phyloP scores from a whole-genome alignment of 2,888 invertebrate species.

The Noctua fimbriata region DNA sequence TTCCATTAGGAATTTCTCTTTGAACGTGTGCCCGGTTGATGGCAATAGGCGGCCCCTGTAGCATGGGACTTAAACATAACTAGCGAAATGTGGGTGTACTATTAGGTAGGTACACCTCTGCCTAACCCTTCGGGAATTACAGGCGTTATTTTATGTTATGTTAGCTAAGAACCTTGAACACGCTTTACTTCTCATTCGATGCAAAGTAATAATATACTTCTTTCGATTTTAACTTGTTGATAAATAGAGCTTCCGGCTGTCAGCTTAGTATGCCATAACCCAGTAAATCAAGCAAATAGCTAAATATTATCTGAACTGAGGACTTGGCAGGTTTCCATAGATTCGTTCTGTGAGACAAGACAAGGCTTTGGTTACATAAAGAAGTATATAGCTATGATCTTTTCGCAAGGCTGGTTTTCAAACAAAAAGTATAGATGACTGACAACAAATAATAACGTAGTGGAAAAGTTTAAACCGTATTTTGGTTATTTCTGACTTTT shows the following conservation, averaged over 20 bases:
- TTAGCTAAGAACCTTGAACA: not conserved
- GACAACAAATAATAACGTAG: slow-evolving; percentile 30
- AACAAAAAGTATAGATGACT: slow-evolving; percentile 9
- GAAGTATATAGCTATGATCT: not conserved
- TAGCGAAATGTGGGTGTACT: too few species aligned
- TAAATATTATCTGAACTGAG: slow-evolving; percentile 33
- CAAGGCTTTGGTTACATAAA: slow-evolving; percentile 54
- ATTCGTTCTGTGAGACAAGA: slow-evolving; percentile 45
- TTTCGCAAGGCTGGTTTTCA: slow-evolving; percentile 11
- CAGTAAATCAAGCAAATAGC: slow-evolving; percentile 50
- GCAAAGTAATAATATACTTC: not conserved
- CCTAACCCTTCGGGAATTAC: too few species aligned
- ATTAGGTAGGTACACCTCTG: too few species aligned
- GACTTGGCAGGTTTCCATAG: slow-evolving; percentile 62
- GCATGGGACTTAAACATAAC: too few species aligned
- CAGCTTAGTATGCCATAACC: slow-evolving; percentile 16
- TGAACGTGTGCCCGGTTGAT: too few species aligned
- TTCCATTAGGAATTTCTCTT: too few species aligned
- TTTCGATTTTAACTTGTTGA: slow-evolving; percentile 44
- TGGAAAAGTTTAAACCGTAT: slow-evolving; percentile 37
- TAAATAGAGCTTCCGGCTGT: slow-evolving; percentile 9
- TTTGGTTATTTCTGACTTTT: slow-evolving; percentile 44
- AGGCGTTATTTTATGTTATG: too few species aligned
- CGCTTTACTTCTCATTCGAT: not conserved
- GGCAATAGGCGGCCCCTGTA: too few species aligned